Percentiles rank a stretch among this genome's conserved stretches.
Conservation (phyloP, 1,140 invertebrate genomes). For the Pantala flavescens region DNA sequence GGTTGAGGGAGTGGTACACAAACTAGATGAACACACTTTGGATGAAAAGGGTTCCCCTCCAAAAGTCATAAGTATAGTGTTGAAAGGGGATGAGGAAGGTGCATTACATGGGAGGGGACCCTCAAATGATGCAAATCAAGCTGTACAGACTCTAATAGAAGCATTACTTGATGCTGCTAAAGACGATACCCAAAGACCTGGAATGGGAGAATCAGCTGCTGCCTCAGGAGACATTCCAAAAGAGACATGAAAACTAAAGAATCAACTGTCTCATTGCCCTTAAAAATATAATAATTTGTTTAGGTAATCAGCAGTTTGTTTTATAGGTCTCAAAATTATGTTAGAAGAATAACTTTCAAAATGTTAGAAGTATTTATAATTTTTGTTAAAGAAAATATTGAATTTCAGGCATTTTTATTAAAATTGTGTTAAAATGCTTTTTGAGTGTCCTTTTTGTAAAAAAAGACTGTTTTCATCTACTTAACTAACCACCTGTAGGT, state of each 20-base stretch:
- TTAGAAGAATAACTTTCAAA: too few species aligned
- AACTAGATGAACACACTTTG: neutral
- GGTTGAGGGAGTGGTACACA: neutral
- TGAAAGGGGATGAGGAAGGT: constrained; percentile 13
- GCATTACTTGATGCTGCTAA: constrained; percentile 19
- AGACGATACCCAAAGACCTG: neutral
- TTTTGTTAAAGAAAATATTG: too few species aligned
- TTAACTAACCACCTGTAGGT: too few species aligned
- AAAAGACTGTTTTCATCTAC: too few species aligned
- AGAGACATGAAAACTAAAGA: neutral
- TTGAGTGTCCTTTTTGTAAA: too few species aligned
- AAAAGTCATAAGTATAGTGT: constrained; percentile 19
- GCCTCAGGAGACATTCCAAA: neutral
- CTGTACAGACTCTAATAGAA: constrained; percentile 19
- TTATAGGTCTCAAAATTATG: too few species aligned
- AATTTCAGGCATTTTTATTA: too few species aligned
- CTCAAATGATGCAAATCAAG: neutral
- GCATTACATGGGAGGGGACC: neutral
- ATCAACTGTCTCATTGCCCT: constrained; percentile 2
- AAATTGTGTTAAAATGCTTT: too few species aligned
- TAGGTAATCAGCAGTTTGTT: too few species aligned
- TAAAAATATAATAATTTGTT: neutral
- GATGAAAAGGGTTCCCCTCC: constrained; percentile 10
- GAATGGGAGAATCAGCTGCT: neutral
- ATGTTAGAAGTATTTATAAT: too few species aligned